Conservation (phyloP, 2,113 vertebrate species). For the Hemibagrus wyckioides region DNA sequence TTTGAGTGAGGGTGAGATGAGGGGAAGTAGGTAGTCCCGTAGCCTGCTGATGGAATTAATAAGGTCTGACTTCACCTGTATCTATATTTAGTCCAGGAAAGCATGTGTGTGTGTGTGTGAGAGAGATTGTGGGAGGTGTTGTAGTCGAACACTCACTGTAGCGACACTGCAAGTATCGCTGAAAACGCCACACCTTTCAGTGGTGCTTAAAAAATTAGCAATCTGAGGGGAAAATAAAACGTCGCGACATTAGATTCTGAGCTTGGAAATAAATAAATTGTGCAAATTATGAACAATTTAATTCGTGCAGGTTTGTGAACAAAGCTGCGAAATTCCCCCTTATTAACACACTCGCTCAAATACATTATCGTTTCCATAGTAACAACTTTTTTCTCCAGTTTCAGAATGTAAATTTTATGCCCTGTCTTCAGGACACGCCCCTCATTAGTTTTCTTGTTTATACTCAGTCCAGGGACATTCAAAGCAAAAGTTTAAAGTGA, state of each 20-base stretch:
- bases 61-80: constrained; percentile 56
- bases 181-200: background rate
- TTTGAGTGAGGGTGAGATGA: constrained; percentile 15
- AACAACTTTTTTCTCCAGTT: background rate
- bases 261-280: background rate
- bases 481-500: background rate
- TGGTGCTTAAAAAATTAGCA: background rate
- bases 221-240: no score
- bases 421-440: background rate
- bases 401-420: background rate
- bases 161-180: background rate
- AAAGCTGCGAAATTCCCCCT: background rate
- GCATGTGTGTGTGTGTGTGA: constrained; percentile 33
- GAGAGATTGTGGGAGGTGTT: constrained; percentile 16
- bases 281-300: no score
- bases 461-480: background rate
- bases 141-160: background rate
- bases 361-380: background rate
- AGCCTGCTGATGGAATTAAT: constrained; percentile 54
- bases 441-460: background rate
- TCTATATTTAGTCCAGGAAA: constrained; percentile 61
- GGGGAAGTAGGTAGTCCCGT: constrained; percentile 39
- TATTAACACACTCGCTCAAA: background rate
- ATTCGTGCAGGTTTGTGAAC: no score
- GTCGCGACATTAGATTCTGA: background rate